Conservation (phyloP, 2,888 invertebrate genomes). For the Eledone cirrhosa region DNA sequence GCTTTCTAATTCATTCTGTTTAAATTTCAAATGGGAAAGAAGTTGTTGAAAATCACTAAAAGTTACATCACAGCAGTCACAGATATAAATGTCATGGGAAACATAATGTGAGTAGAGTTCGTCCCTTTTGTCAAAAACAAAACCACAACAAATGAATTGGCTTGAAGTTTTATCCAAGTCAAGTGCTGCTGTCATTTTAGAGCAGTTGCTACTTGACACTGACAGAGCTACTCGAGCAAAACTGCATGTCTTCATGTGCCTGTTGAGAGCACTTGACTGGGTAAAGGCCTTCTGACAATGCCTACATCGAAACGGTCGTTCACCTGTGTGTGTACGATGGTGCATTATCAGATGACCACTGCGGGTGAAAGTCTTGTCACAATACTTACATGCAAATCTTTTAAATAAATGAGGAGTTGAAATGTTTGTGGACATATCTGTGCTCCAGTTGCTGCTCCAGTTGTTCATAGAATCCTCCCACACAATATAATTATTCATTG, state of each 20-base stretch:
- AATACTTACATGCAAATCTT: conserved; percentile 9
- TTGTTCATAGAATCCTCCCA: not conserved
- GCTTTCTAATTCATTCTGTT: not conserved
- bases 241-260: conserved; percentile 11
- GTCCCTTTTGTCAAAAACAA: not conserved
- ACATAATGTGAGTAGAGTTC: not conserved
- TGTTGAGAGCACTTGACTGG: conserved; percentile 9
- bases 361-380: conserved; percentile 21
- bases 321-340: conserved; percentile 4
- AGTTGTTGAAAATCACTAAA: conserved; percentile 4
- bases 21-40: not conserved
- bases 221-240: not conserved
- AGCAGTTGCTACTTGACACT: not conserved
- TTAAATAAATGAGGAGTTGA: not conserved
- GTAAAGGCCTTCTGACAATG: conserved; percentile 23
- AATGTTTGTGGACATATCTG: not conserved
- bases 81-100: not conserved
- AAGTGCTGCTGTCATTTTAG: too few species aligned
- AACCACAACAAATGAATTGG: conserved; percentile 15
- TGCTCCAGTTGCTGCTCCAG: not conserved
- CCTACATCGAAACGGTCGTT: not conserved
- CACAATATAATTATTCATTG: not conserved
- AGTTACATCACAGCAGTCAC: not conserved
- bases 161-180: too few species aligned
- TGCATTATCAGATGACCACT: conserved; percentile 21